Evolutionary conservation across 1,140 invertebrate species (phyloP).

Genomic region (Pomacea maculata): DNA sequence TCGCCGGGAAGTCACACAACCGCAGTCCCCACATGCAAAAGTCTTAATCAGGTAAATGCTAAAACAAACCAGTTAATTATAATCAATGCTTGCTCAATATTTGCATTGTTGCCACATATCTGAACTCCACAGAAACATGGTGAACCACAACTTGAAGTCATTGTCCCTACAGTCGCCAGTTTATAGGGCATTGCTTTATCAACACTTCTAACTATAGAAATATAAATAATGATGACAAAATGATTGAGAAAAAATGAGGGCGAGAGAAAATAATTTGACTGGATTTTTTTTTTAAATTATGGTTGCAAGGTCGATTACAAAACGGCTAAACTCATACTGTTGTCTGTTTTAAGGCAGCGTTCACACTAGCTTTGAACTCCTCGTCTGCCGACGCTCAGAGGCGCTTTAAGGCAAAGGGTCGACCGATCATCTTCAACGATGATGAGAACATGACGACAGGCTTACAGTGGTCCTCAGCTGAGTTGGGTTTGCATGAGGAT

Average conservation of each 20-base stretch:
- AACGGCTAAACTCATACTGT: not conserved
- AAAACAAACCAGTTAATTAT: not conserved
- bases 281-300: too few species aligned
- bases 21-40: conserved; percentile 30
- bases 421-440: conserved; percentile 27
- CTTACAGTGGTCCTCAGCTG: conserved; percentile 16
- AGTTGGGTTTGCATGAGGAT: conserved; percentile 19
- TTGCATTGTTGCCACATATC: not conserved
- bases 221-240: too few species aligned
- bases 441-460: conserved; percentile 15
- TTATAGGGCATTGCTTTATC: too few species aligned
- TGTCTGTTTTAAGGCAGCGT: conserved; percentile 15
- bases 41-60: not conserved
- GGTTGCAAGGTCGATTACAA: not conserved
- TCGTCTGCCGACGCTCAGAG: conserved; percentile 22
- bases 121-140: not conserved
- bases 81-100: not conserved
- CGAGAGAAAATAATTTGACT: too few species aligned
- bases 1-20: not conserved
- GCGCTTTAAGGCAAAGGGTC: conserved; percentile 13
- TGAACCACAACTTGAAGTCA: not conserved
- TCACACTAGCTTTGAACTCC: conserved; percentile 18
- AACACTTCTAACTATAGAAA: too few species aligned
- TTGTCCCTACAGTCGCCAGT: too few species aligned
- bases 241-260: too few species aligned